A percentile compares a stretch with the other conserved stretches of the same genome.
phyloP scores from a whole-genome alignment of 2,888 invertebrate species.

The Rotaria macrura region DNA sequence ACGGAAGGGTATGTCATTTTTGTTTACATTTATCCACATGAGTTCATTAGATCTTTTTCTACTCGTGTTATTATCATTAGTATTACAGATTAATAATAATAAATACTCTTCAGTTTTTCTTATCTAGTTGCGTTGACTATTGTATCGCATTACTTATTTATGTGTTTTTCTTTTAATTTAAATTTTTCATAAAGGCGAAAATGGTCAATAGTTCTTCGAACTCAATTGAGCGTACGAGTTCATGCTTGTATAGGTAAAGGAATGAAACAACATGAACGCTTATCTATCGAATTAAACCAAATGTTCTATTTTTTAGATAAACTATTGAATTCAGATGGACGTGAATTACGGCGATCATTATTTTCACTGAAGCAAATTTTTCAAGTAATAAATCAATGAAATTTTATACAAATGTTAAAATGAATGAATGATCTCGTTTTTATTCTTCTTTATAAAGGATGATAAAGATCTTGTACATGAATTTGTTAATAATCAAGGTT shows the following conservation, averaged over 20 bases:
- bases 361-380: slow-evolving; percentile 97
- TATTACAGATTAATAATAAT: not conserved
- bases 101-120: not conserved
- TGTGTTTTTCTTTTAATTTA: no score
- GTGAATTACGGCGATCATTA: slow-evolving; percentile 83
- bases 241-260: slow-evolving; percentile 90
- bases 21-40: not conserved
- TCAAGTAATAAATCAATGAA: slow-evolving; percentile 55
- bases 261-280: no score
- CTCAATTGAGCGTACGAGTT: slow-evolving; percentile 87
- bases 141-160: not conserved
- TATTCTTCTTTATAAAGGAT: slow-evolving; percentile 57
- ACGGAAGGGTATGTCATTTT: slow-evolving; percentile 54
- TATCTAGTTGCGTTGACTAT: not conserved
- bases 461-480: slow-evolving; percentile 98
- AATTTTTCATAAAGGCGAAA: no score
- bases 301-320: slow-evolving; percentile 61
- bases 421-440: not conserved
- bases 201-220: slow-evolving; percentile 87
- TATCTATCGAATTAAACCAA: no score
- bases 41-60: not conserved
- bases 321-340: slow-evolving; percentile 78
- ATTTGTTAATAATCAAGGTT: slow-evolving; percentile 92
- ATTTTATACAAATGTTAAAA: not conserved
- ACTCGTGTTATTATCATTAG: not conserved